Evolutionary conservation across 1,140 invertebrate species (phyloP), one percentile per base, ranked within the genome.

Genomic region (Mizuhopecten yessoensis): DNA sequence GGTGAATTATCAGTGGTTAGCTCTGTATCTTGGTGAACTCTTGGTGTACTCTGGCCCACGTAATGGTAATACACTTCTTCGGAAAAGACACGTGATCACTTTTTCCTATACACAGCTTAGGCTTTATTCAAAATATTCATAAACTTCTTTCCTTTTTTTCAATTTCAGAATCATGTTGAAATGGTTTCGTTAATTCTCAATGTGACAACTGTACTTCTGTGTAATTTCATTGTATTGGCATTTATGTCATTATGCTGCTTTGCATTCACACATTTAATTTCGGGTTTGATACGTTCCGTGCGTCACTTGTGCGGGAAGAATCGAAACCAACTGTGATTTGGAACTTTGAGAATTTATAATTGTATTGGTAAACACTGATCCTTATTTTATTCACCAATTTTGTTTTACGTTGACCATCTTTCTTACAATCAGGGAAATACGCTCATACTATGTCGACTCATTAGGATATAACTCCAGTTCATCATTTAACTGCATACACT

Each of bases 1-100:
- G 57, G 57, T 75, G 57, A 75, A 75, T 75, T 75, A 23, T 75
- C 57, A 75, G n/a, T 75, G 57, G 57, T 29, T 75, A 23, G n/a
- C 29, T 75, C n/a, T 75, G 23, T 75, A 75, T 29, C 57, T 10
- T 20, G 57, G 23, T 75, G 57, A 75, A 75, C 57, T 75, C n/a
- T 75, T n/a, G 23, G 17, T 75, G 57, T 75, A 75, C 57, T 75
- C 57, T 75, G 57, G 5, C 23, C 57, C 23, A 29, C 57, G 57
- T 75, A 29, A 75, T 75, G 23, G 57, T 75, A 75, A 75, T 17
- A n/a, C 23, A 75, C 57, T 5, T 17, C n/a, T 75, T 75, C 23
- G 11, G n/a, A 75, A 75, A 75, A 29, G 57, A 75, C n/a, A 75
- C 17, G 42, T 75, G 9, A 7, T n/a, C n/a, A 75, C 42, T 45